These are phyloP conservation scores for Bovichtus diacanthus DNA, from an alignment of 2,797 vertebrate genomes.

Conservation along the genomic window DNA sequence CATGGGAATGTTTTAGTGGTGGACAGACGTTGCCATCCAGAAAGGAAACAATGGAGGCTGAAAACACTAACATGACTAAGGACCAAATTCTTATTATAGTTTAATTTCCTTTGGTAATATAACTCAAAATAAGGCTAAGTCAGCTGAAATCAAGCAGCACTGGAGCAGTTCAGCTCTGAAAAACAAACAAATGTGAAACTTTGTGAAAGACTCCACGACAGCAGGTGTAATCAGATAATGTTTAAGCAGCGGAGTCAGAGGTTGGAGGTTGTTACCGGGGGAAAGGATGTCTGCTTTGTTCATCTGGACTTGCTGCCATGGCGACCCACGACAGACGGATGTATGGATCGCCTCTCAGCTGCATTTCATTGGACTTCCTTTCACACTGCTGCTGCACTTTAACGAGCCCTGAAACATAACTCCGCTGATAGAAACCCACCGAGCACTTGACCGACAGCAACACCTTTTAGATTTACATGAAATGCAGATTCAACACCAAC, in stretches of 20 bases:
- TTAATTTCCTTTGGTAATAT: slow-evolving; percentile 27
- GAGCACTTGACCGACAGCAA: slow-evolving; percentile 22
- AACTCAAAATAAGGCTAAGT: slow-evolving; percentile 20
- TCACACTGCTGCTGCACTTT: neutral
- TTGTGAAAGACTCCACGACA: neutral
- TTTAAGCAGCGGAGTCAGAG: slow-evolving; percentile 23
- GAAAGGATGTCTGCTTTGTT: slow-evolving; percentile 28
- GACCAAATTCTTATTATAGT: neutral
- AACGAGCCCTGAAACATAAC: slow-evolving; percentile 19
- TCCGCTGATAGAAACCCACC: slow-evolving; percentile 1
- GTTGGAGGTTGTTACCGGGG: slow-evolving; percentile 4
- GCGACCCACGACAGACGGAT: slow-evolving; percentile 34
- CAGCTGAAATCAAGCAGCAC: slow-evolving; percentile 22
- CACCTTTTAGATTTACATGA: slow-evolving; percentile 23
- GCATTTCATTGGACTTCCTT: slow-evolving; percentile 14
- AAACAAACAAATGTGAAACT: slow-evolving; percentile 16
- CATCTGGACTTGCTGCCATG: slow-evolving; percentile 50
- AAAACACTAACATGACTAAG: slow-evolving; percentile 2
- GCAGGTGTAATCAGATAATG: neutral
- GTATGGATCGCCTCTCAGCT: slow-evolving; percentile 11
- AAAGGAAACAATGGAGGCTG: neutral
- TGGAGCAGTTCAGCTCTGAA: slow-evolving; percentile 11
- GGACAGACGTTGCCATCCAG: neutral
- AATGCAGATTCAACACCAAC: slow-evolving; percentile 26
- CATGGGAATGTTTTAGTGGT: slow-evolving; percentile 2